Percentiles rank a stretch among this genome's conserved stretches.
phyloP scores from a whole-genome alignment of 2,797 vertebrate genomes.

The Sebastes miniatus region DNA sequence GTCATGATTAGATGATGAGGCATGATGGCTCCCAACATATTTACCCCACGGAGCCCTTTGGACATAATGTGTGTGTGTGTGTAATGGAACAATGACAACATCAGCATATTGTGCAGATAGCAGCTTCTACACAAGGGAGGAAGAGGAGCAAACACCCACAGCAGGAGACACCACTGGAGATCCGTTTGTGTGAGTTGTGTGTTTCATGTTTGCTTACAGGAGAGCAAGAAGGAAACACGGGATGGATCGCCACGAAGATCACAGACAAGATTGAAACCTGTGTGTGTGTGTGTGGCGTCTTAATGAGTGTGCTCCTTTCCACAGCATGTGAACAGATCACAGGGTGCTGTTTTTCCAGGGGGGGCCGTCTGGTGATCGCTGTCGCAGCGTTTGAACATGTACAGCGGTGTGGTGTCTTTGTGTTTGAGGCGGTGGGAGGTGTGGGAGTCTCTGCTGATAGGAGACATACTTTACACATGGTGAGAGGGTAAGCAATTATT shows the following conservation, averaged over 20 bases:
- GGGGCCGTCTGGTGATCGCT: conserved; percentile 4
- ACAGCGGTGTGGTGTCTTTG: conserved; percentile 1
- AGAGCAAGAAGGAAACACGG: not conserved
- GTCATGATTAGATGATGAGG: conserved; percentile 71
- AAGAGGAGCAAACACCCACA: conserved; percentile 4
- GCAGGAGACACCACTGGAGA: conserved; percentile 14
- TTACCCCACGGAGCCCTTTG: conserved; percentile 50
- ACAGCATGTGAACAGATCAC: conserved; percentile 16
- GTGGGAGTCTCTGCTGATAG: conserved; percentile 30
- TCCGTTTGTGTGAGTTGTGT: not conserved
- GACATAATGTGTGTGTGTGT: conserved; percentile 8
- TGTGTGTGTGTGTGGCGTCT: not conserved
- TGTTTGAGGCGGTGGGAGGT: not conserved
- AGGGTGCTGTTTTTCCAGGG: not conserved
- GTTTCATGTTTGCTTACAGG: conserved; percentile 4
- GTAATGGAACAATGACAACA: conserved; percentile 36
- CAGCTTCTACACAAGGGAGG: not conserved
- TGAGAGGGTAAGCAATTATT: conserved; percentile 66
- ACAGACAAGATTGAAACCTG: not conserved
- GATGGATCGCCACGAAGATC: not conserved
- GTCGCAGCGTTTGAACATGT: not conserved
- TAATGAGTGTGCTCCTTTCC: conserved; percentile 2
- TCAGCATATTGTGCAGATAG: conserved; percentile 62
- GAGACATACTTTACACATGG: conserved; percentile 47
- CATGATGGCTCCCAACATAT: conserved; percentile 68